Conservation (phyloP, 2,797 vertebrate species). For the Prionace glauca region DNA sequence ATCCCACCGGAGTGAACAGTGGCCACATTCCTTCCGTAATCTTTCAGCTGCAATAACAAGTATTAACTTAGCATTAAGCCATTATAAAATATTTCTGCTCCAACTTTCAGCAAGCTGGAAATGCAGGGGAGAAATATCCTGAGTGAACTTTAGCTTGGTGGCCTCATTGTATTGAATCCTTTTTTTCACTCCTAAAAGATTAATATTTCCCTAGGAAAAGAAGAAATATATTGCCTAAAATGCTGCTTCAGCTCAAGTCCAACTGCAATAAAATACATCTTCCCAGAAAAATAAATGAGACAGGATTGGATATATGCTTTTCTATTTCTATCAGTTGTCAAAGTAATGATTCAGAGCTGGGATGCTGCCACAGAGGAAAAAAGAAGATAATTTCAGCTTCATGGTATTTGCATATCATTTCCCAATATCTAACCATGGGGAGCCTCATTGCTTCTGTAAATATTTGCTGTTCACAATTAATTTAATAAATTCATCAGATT, state of each 20-base stretch:
- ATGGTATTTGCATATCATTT: conserved; percentile 1
- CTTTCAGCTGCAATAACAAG: not conserved
- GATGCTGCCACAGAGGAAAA: not conserved
- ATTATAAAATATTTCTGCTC: not conserved
- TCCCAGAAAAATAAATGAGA: conserved; percentile 29
- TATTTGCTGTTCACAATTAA: not conserved
- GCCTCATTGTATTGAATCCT: not conserved
- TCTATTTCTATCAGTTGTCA: not conserved
- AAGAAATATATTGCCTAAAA: not conserved
- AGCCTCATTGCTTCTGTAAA: not conserved
- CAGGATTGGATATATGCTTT: not conserved
- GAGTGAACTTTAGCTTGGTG: not conserved
- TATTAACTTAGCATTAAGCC: not conserved
- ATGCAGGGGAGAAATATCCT: not conserved
- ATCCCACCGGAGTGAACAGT: no score
- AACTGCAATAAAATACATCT: not conserved
- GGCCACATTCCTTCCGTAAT: not conserved
- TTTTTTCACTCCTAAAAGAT: not conserved
- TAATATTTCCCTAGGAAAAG: not conserved
- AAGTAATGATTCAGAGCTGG: conserved; percentile 16
- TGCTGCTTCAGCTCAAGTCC: not conserved
- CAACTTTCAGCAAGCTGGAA: not conserved
- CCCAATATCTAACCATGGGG: not conserved
- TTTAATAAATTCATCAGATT: conserved; percentile 8
- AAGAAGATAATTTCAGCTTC: not conserved